These are phyloP conservation scores for Leistus spinibarbis DNA, from an alignment of 2,888 invertebrate species.

Conservation along the genomic window DNA sequence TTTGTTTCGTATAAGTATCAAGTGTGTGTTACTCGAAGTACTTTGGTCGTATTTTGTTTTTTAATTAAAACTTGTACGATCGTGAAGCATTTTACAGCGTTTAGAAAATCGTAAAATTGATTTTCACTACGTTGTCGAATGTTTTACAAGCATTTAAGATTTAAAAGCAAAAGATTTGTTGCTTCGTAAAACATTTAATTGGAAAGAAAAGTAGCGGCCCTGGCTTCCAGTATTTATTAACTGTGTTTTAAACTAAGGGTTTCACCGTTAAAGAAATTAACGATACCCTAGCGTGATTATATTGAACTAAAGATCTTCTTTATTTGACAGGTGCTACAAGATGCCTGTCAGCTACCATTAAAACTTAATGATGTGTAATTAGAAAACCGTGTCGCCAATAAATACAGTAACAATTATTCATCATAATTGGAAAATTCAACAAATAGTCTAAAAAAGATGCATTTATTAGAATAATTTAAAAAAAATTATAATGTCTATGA, in stretches of 20 bases:
- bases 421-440: no score
- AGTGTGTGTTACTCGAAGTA: constrained; percentile 21
- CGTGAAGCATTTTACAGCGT: constrained; percentile 22
- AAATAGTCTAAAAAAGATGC: no score
- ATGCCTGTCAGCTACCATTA: no score
- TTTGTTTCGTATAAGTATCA: constrained; percentile 33
- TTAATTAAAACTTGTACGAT: constrained; percentile 34
- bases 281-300: background rate
- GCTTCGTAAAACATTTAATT: constrained; percentile 1
- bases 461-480: no score
- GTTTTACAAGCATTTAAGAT: background rate
- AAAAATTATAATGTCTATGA: no score
- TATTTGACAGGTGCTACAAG: no score
- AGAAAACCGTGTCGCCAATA: no score
- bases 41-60: constrained; percentile 33
- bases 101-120: constrained; percentile 18
- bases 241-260: background rate
- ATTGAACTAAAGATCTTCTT: no score
- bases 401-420: no score
- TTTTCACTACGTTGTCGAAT: background rate
- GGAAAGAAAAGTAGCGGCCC: background rate
- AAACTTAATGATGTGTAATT: no score
- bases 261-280: background rate
- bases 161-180: constrained; percentile 15
- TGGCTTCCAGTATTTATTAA: background rate